phyloP scores from a whole-genome alignment of 2,888 invertebrate species.

The Acronicta psi region DNA sequence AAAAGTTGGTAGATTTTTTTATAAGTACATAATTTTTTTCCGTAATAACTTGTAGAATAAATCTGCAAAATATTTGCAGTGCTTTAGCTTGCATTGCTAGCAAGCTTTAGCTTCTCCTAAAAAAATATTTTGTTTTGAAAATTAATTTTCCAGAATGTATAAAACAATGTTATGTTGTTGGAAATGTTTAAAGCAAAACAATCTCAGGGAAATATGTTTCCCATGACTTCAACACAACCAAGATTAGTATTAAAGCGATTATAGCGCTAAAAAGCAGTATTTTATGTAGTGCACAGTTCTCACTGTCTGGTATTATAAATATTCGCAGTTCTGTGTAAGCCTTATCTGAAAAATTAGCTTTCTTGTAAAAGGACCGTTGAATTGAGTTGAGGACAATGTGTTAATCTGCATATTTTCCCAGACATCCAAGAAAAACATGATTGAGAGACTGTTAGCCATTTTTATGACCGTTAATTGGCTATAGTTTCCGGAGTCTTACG shows the following conservation, averaged over 20 bases:
- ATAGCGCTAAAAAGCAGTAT: conserved; percentile 14
- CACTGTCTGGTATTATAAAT: conserved; percentile 35
- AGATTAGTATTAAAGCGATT: conserved; percentile 30
- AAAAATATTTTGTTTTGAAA: too few relatives aligned
- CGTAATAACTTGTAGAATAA: too few relatives aligned
- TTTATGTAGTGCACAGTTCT: conserved; percentile 18
- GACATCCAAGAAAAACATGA: conserved; percentile 1
- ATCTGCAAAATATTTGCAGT: too few relatives aligned
- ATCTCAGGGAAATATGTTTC: conserved; percentile 2
- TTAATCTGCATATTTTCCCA: conserved; percentile 1
- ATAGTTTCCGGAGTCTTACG: not conserved
- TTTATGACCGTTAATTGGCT: conserved; percentile 1
- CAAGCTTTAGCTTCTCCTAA: too few relatives aligned
- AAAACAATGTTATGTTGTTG: too few relatives aligned
- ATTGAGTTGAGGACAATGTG: conserved; percentile 10
- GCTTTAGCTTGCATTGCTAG: too few relatives aligned
- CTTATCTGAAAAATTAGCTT: conserved; percentile 34
- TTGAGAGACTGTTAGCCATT: not conserved
- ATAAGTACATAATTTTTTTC: too few relatives aligned
- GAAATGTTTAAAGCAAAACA: too few relatives aligned
- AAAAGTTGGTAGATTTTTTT: too few relatives aligned
- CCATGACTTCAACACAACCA: conserved; percentile 17
- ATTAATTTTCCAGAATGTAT: too few relatives aligned
- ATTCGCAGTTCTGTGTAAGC: conserved; percentile 28
- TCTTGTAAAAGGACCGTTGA: conserved; percentile 26